A percentile compares a stretch with the other conserved stretches of the same genome.
These are phyloP conservation scores for Sander lucioperca DNA, from an alignment of 2,113 vertebrate species.

Conservation along the genomic window DNA sequence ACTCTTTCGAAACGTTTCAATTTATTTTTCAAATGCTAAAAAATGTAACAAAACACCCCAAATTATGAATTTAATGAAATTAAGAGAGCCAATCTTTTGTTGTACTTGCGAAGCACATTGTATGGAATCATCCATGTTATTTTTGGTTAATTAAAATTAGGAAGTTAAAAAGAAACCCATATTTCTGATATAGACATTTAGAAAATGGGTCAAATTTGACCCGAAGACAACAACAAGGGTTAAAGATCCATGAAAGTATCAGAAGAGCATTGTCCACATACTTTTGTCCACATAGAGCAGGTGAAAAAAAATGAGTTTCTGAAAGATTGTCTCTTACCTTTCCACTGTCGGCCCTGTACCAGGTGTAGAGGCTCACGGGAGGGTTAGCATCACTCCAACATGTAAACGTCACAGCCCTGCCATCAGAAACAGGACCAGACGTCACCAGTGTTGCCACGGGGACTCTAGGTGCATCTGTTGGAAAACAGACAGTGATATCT, in stretches of 20 bases:
- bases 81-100: too few relatives aligned
- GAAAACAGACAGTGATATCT: not conserved
- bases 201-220: too few relatives aligned
- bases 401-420: slow-evolving; percentile 4
- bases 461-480: slow-evolving; percentile 34
- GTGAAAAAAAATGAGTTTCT: not conserved
- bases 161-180: too few relatives aligned
- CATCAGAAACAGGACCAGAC: slow-evolving; percentile 15
- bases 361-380: slow-evolving; percentile 33
- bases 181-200: too few relatives aligned
- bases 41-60: too few relatives aligned
- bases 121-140: too few relatives aligned
- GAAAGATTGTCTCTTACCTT: not conserved
- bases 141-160: too few relatives aligned
- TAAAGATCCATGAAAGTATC: not conserved
- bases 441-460: not conserved
- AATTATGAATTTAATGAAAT: too few relatives aligned
- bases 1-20: too few relatives aligned
- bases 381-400: slow-evolving; percentile 62
- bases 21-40: too few relatives aligned
- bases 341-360: slow-evolving; percentile 21
- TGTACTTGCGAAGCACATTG: too few relatives aligned
- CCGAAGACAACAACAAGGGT: too few relatives aligned
- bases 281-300: not conserved
- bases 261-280: not conserved